phyloP scores from a whole-genome alignment of 1,140 invertebrate species.

The Cryptotermes secundus region DNA sequence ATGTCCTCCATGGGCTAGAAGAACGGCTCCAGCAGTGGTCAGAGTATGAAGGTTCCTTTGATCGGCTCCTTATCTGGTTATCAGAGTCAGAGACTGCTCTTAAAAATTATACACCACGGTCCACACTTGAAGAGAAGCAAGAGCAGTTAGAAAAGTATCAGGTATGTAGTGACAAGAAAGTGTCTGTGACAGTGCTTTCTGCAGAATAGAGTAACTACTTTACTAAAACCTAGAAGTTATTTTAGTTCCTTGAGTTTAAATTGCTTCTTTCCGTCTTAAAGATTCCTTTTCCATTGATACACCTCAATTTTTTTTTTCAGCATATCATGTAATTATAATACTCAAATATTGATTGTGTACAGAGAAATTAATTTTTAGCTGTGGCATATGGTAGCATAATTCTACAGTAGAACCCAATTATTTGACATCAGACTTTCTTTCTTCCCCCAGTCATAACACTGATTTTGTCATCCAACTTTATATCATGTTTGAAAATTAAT shows the following conservation, averaged over 20 bases:
- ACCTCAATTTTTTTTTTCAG: too few relatives aligned
- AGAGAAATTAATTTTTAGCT: background rate
- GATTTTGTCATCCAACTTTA: too few relatives aligned
- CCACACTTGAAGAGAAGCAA: constrained; percentile 85
- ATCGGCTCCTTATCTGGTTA: constrained; percentile 79
- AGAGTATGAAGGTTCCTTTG: constrained; percentile 85
- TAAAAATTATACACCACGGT: constrained; percentile 82
- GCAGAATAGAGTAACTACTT: constrained; percentile 3
- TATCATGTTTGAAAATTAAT: too few relatives aligned
- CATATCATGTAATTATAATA: too few relatives aligned
- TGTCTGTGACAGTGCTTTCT: constrained; percentile 35
- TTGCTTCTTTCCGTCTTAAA: too few relatives aligned
- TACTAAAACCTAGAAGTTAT: background rate
- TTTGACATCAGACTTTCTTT: background rate
- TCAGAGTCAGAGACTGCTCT: constrained; percentile 82
- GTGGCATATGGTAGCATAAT: background rate
- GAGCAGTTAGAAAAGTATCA: constrained; percentile 88
- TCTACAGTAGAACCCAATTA: background rate
- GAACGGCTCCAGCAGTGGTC: constrained; percentile 86
- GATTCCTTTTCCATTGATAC: too few relatives aligned
- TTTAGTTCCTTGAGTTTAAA: background rate
- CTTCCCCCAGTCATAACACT: too few relatives aligned
- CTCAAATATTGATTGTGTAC: too few relatives aligned
- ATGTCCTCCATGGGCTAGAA: constrained; percentile 76
- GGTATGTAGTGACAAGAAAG: constrained; percentile 54